Evolutionary conservation across 2,888 invertebrate genomes (phyloP).

Genomic region (Iphiclides podalirius): DNA sequence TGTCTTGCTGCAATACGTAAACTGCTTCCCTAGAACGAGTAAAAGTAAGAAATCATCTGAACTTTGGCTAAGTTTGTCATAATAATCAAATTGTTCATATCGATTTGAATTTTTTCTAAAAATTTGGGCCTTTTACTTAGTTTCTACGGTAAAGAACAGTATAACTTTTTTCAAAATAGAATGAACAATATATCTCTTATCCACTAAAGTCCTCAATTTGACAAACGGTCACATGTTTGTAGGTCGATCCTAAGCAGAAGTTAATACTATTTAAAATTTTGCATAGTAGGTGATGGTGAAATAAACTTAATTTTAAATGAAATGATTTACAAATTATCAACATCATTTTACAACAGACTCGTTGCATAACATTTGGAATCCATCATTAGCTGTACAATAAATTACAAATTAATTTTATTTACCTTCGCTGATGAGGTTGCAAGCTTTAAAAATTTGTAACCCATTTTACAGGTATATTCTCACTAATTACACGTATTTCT

Average conservation of each 20-base stretch:
- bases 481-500: background rate
- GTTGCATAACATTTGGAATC: slow-evolving; percentile 62
- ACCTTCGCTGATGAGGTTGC: slow-evolving; percentile 66
- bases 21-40: slow-evolving; percentile 49
- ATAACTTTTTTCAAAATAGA: too few species aligned
- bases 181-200: background rate
- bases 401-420: slow-evolving; percentile 37
- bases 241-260: slow-evolving; percentile 49
- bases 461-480: slow-evolving; percentile 49
- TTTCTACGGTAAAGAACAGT: background rate
- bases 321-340: too few species aligned
- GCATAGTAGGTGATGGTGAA: too few species aligned
- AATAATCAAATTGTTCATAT: too few species aligned
- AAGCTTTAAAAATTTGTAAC: slow-evolving; percentile 66
- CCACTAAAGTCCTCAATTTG: slow-evolving; percentile 28
- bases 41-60: too few species aligned
- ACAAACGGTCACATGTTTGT: slow-evolving; percentile 65
- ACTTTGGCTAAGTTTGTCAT: too few species aligned
- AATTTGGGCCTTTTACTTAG: too few species aligned
- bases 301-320: too few species aligned
- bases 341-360: slow-evolving; percentile 23
- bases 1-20: slow-evolving; percentile 67
- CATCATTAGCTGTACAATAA: slow-evolving; percentile 11
- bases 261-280: slow-evolving; percentile 1
- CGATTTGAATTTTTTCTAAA: too few species aligned